phyloP scores from a whole-genome alignment of 2,888 invertebrate species.

The Fragum sueziense region DNA sequence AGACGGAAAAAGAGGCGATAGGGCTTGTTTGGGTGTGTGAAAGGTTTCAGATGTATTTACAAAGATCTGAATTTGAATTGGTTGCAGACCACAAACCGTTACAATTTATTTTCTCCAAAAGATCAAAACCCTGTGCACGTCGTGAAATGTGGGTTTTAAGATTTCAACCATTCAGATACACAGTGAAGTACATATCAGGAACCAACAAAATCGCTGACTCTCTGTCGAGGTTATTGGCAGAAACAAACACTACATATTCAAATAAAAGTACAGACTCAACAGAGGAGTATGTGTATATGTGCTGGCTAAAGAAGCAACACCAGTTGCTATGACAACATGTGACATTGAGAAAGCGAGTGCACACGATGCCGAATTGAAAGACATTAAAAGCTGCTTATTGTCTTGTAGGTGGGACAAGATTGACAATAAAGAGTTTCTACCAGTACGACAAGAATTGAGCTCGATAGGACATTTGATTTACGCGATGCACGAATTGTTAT shows the following conservation, averaged over 20 bases:
- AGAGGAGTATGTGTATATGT: too few species aligned
- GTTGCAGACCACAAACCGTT: conserved; percentile 73
- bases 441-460: too few species aligned
- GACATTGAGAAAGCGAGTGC: too few species aligned
- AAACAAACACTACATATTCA: conserved; percentile 45
- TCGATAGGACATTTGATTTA: too few species aligned
- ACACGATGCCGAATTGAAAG: too few species aligned
- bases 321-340: too few species aligned
- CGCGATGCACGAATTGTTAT: conserved; percentile 26
- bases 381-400: too few species aligned
- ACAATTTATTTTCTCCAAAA: conserved; percentile 60
- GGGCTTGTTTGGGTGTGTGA: conserved; percentile 67
- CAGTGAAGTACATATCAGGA: conserved; percentile 51
- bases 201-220: conserved; percentile 49
- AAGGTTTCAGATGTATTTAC: conserved; percentile 65
- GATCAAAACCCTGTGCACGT: conserved; percentile 66
- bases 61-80: conserved; percentile 58
- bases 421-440: too few species aligned
- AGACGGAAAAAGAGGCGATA: conserved; percentile 63
- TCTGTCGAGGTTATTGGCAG: conserved; percentile 54
- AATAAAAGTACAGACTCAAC: too few species aligned
- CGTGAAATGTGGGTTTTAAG: conserved; percentile 67
- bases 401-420: too few species aligned
- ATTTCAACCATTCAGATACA: conserved; percentile 58
- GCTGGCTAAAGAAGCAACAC: too few species aligned